phyloP scores from a whole-genome alignment of 2,797 vertebrate species.

The Limosa lapponica region DNA sequence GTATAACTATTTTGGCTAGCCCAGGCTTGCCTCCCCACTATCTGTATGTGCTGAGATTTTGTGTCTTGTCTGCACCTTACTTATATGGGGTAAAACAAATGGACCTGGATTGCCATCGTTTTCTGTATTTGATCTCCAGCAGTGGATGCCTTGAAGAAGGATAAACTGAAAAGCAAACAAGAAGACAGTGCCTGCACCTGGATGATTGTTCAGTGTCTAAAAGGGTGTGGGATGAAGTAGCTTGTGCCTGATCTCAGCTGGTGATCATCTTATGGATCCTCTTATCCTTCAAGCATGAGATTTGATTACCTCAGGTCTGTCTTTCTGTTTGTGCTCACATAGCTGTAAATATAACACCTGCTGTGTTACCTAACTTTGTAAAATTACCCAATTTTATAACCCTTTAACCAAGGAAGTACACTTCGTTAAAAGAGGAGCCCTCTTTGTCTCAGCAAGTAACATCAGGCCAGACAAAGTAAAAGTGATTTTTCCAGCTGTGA shows the following conservation, averaged over 20 bases:
- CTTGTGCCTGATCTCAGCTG: background rate
- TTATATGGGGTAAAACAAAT: background rate
- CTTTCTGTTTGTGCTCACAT: conserved; percentile 50
- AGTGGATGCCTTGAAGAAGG: background rate
- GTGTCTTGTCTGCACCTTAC: background rate
- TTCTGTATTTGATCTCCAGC: background rate
- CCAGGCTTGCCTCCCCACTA: background rate
- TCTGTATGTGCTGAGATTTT: background rate
- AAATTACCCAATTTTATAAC: conserved; percentile 46
- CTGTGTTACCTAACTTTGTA: conserved; percentile 50
- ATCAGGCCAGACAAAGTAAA: background rate
- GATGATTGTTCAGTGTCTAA: background rate
- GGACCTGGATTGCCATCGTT: background rate
- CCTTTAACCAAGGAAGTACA: background rate
- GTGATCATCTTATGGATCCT: conserved; percentile 11
- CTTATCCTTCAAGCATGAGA: conserved; percentile 56
- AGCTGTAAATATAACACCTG: conserved; percentile 59
- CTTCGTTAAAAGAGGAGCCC: background rate
- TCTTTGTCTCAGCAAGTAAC: background rate
- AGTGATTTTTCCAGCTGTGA: background rate
- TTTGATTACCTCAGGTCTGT: conserved; percentile 65
- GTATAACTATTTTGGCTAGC: background rate
- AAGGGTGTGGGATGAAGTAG: background rate
- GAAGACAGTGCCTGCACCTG: background rate
- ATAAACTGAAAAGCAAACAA: background rate